Evolutionary conservation across 2,888 invertebrate species (phyloP), one percentile per base, ranked within the genome.

Genomic region (Phymatocera aterrima): DNA sequence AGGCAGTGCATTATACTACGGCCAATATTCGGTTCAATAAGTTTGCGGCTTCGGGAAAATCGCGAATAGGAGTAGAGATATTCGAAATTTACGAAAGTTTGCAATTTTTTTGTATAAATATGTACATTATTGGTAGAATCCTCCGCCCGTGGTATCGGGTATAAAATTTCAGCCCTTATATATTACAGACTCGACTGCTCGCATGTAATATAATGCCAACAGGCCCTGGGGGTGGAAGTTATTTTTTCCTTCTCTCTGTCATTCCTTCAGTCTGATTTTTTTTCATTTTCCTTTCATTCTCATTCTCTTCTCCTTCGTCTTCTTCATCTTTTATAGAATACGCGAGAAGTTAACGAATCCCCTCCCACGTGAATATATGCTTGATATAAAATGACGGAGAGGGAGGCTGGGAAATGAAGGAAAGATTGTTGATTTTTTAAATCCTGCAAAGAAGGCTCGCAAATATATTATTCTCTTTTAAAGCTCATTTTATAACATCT

Each of bases 1-100:
- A 68, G n/a, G 18, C 12, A 12, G 37, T 8, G 64, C 64, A 68
- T 46, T 8, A n/a, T n/a, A 28, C 68, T 21, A 43, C 21, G n/a
- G 46, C 43, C 43, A 43, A 68, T 68, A 68, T 68, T 46, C 46
- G 40, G 68, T 68, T 15, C 21, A 46, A 68, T 43, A 68, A 64
- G 18, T 8, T 64, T 8, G 37, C 61, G 37, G 37, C n/a, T 8
- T 64, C n/a, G 31, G n/a, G n/a, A n/a, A n/a, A n/a, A n/a, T n/a
- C n/a, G 28, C 31, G 31, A n/a, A n/a, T 4, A 31, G 15, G 15
- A 15, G 12, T 28, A 28, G 5, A 60, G 6, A 34, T 18, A 61
- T 61, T n/a, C 18, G 18, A 31, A 64, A 64, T 37, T 64, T 18
- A 28, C 28, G 4, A 28, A 28, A 15, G 4, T 28, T 28, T 15